Conservation (phyloP, 2,113 vertebrate species). For the Xenotilapia leptura region DNA sequence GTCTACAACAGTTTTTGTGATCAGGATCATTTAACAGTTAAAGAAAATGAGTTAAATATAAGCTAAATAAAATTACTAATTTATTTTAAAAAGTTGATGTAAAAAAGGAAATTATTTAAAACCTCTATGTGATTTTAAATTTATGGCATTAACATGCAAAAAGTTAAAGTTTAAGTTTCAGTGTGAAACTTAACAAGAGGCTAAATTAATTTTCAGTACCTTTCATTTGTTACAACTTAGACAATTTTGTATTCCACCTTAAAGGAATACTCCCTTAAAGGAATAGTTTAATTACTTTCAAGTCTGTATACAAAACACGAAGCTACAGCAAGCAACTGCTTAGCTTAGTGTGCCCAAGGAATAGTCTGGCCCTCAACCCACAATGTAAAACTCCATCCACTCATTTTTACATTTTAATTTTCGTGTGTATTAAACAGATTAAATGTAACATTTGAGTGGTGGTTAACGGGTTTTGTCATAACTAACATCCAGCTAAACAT, state of each 20-base stretch:
- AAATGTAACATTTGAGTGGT: not conserved
- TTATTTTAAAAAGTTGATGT: not conserved
- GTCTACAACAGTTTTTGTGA: not conserved
- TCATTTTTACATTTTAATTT: not conserved
- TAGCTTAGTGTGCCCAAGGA: not conserved
- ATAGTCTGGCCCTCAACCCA: not conserved
- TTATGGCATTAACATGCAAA: not conserved
- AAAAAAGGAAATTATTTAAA: not conserved
- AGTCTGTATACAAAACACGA: not conserved
- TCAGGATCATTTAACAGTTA: not conserved
- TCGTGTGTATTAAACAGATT: not conserved
- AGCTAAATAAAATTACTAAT: not conserved
- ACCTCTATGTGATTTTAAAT: not conserved
- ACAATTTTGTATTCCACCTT: not conserved
- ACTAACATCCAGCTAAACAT: not conserved
- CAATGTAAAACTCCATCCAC: not conserved
- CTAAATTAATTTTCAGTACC: not conserved
- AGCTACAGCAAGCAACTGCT: not conserved
- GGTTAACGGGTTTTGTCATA: not conserved
- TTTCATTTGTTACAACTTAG: not conserved
- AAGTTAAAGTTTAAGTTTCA: not conserved
- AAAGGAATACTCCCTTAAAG: not conserved
- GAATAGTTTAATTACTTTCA: not conserved
- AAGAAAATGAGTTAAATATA: not conserved
- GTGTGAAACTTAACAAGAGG: not conserved